Evolutionary conservation across 2,113 vertebrate genomes (phyloP), one percentile per base, ranked within the genome.

Genomic region (Megaceryle maxima): DNA sequence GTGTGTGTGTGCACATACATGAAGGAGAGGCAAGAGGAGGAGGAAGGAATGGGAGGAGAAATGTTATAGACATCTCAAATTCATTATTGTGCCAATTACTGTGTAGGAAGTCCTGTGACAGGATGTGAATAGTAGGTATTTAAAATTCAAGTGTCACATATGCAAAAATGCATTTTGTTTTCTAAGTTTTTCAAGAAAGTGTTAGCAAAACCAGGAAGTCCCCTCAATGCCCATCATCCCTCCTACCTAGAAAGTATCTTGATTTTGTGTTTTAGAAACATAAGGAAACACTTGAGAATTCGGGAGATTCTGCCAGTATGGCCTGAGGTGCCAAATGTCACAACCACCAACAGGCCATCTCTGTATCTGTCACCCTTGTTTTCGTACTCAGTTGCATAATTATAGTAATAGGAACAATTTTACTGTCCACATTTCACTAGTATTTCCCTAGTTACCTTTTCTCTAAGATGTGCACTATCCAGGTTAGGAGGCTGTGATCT

Each of bases 401-500:
- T 63, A 60, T 29, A n/a, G n/a, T n/a, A n/a, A n/a, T n/a, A n/a
- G n/a, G n/a, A n/a, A n/a, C n/a, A n/a, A n/a, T n/a, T n/a, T n/a
- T n/a, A n/a, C n/a, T n/a, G n/a, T n/a, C n/a, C n/a, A n/a, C n/a
- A n/a, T n/a, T n/a, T n/a, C 62, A 44, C 25, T 15, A n/a, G 7
- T 13, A 70, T 50, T 29, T 59, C 39, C 37, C 55, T 44, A n/a
- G 37, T 84, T 46, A 99, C 99, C 97, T 98, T 97, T 97, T 98
- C 93, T 98, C 98, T 5, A 98, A 75, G 57, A 98, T 50, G 76
- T 98, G 98, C 55, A 98, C 84, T n/a, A 99, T 83, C 99, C 99
- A 99, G 0, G 98, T 98, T 21, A 99, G 94, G 28, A 99, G 97
- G 46, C 99, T 99, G 41, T 98, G 98, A 92, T 96, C 98, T 62